These are phyloP conservation scores for Sarcophaga bullata DNA, from an alignment of 1,140 invertebrate species.

Conservation along the genomic window DNA sequence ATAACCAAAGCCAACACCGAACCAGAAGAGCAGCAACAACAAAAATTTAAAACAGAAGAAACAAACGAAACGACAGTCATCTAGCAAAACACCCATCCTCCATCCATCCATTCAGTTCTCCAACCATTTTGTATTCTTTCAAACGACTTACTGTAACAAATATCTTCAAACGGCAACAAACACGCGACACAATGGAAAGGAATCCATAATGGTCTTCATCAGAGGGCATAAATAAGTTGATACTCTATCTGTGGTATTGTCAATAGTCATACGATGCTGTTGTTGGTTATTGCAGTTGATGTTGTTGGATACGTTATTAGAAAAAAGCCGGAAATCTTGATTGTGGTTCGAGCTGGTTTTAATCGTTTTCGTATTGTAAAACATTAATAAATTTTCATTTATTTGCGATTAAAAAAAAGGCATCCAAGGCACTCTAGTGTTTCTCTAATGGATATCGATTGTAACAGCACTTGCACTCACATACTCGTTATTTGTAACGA, in stretches of 20 bases:
- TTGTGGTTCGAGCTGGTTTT: conserved; percentile 44
- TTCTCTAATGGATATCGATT: no score
- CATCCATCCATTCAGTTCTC: neutral
- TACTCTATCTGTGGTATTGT: neutral
- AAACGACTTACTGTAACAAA: conserved; percentile 29
- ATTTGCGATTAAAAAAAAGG: neutral
- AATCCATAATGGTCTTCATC: conserved; percentile 21
- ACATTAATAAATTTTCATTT: conserved; percentile 47
- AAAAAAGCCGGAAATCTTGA: conserved; percentile 23
- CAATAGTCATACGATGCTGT: no score
- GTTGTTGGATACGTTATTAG: neutral
- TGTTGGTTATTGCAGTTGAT: no score
- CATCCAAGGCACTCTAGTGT: neutral
- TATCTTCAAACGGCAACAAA: neutral
- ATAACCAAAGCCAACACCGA: conserved; percentile 30
- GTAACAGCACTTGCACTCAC: no score
- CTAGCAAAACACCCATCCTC: neutral
- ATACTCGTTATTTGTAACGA: no score
- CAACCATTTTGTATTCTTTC: neutral
- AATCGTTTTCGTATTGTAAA: conserved; percentile 47
- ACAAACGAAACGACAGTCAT: neutral
- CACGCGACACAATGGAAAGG: neutral
- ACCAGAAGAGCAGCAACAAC: neutral
- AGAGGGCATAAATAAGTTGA: conserved; percentile 2
- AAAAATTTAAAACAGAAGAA: conserved; percentile 17